Conservation (phyloP, 2,797 vertebrate genomes). For the Pipistrellus kuhlii region DNA sequence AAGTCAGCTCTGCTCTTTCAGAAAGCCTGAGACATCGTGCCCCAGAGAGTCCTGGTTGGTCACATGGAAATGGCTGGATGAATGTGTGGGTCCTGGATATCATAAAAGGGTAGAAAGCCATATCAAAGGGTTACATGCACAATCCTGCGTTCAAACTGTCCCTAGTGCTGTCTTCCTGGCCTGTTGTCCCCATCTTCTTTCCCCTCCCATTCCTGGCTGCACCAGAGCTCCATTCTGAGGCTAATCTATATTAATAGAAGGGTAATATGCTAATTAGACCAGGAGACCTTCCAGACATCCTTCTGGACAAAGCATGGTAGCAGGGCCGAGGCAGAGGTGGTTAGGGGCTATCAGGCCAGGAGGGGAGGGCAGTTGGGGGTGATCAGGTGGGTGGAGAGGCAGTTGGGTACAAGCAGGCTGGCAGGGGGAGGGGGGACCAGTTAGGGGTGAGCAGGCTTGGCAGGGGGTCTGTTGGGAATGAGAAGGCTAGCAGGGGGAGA, state of each 20-base stretch:
- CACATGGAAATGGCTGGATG: background rate
- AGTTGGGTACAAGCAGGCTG: too few species aligned
- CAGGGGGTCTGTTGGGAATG: too few species aligned
- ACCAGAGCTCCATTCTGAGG: background rate
- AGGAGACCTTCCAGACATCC: too few species aligned
- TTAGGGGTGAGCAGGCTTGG: too few species aligned
- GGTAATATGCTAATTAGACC: too few species aligned
- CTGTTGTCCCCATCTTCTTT: accelerated
- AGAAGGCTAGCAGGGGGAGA: too few species aligned
- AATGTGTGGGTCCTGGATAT: background rate
- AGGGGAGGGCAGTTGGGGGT: too few species aligned
- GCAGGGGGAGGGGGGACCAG: too few species aligned
- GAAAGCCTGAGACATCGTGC: background rate
- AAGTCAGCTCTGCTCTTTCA: background rate
- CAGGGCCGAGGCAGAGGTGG: too few species aligned
- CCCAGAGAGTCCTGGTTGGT: background rate
- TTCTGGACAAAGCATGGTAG: too few species aligned
- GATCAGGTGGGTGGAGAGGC: too few species aligned
- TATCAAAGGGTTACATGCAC: background rate
- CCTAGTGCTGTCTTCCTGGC: background rate
- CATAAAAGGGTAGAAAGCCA: background rate
- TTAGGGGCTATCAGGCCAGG: too few species aligned
- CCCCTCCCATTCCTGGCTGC: background rate
- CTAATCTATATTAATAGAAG: background rate
- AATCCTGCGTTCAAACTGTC: background rate